A percentile compares a stretch with the other conserved stretches of the same genome.
These are phyloP conservation scores for Chondrilla cf. caribensis DNA, from an alignment of 37 sponge, comb jelly and placozoan species.

Conservation along the genomic window DNA sequence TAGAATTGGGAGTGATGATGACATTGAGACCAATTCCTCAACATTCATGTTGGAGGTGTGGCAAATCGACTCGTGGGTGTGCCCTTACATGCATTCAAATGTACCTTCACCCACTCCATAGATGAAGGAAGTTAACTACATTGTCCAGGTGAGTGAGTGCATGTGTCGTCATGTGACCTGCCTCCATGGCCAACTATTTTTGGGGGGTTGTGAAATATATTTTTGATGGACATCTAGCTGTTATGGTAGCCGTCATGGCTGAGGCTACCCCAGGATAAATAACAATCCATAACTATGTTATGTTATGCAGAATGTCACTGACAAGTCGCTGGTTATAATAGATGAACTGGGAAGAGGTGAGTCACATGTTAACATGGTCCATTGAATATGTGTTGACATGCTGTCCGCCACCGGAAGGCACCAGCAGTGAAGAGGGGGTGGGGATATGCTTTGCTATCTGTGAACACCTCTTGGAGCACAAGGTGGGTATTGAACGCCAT, in stretches of 20 bases:
- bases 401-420: slow-evolving; percentile 39
- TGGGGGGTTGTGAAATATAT: too few relatives aligned
- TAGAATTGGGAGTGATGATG: slow-evolving; percentile 93
- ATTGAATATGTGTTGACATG: too few relatives aligned
- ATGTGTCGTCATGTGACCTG: background rate
- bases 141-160: slow-evolving; percentile 57
- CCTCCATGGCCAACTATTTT: too few relatives aligned
- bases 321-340: slow-evolving; percentile 76
- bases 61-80: background rate
- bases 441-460: slow-evolving; percentile 94
- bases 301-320: slow-evolving; percentile 54
- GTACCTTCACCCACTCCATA: too few relatives aligned
- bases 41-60: slow-evolving; percentile 95
- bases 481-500: slow-evolving; percentile 37
- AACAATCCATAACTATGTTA: background rate
- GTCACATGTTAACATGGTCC: background rate
- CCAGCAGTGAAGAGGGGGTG: slow-evolving; percentile 94
- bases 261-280: background rate
- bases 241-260: too few relatives aligned
- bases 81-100: background rate
- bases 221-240: too few relatives aligned
- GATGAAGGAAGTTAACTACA: slow-evolving; percentile 93
- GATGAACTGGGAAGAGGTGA: slow-evolving; percentile 94
- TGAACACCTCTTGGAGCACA: slow-evolving; percentile 72
- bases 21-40: slow-evolving; percentile 95